Evolutionary conservation across 2,797 vertebrate genomes (phyloP).

Genomic region (Momotus momota): DNA sequence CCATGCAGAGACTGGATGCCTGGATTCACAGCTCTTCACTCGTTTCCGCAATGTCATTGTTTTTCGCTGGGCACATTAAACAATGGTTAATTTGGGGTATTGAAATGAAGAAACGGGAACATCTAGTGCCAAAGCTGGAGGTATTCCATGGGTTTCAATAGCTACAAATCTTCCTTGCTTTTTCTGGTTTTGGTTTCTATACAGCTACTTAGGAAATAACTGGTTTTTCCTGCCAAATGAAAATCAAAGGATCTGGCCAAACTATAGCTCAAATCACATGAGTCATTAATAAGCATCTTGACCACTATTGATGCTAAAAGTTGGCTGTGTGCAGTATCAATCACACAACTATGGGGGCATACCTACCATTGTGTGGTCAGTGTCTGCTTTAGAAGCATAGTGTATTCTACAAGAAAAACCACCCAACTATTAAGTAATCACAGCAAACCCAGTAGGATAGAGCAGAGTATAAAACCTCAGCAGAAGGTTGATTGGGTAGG

Average conservation of each 20-base stretch:
- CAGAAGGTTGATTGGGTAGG: background rate
- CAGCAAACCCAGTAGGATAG: background rate
- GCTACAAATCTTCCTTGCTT: background rate
- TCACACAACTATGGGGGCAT: background rate
- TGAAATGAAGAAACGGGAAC: constrained; percentile 25
- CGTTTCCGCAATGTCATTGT: background rate
- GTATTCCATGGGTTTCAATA: constrained; percentile 41
- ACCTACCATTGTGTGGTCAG: background rate
- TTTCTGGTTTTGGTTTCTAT: constrained; percentile 23
- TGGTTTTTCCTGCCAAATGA: background rate
- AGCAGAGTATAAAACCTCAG: background rate
- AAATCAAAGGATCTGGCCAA: constrained; percentile 17
- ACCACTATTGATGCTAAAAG: background rate
- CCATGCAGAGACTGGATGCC: background rate
- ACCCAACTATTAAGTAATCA: background rate
- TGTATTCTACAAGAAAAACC: background rate
- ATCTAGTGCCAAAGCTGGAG: constrained; percentile 18
- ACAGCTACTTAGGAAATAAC: constrained; percentile 19
- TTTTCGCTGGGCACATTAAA: background rate
- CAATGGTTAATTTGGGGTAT: constrained; percentile 16
- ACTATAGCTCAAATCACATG: background rate
- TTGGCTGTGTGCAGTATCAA: background rate
- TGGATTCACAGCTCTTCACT: background rate
- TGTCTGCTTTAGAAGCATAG: background rate
- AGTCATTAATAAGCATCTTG: background rate